A percentile compares a stretch with the other conserved stretches of the same genome.
Conservation (phyloP, 2,113 vertebrate genomes). For the Hucho hucho region DNA sequence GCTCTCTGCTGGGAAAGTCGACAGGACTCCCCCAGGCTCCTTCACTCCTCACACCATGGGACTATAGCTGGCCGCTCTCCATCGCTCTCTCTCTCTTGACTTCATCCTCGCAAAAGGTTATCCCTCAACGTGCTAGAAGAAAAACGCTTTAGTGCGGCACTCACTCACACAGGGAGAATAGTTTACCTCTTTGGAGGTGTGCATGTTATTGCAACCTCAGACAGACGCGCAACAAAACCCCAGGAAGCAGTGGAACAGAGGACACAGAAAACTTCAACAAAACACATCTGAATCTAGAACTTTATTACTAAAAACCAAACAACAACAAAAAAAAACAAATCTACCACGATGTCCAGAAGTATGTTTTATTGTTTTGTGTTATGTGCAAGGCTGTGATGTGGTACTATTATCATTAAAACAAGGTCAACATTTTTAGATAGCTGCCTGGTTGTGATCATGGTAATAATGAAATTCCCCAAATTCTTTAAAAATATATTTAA, state of each 20-base stretch:
- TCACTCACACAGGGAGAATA: not conserved
- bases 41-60: not conserved
- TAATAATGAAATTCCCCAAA: slow-evolving; percentile 32
- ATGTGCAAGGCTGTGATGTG: slow-evolving; percentile 45
- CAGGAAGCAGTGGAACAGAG: not conserved
- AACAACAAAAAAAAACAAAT: slow-evolving; percentile 30
- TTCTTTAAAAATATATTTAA: slow-evolving; percentile 51
- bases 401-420: slow-evolving; percentile 48
- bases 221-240: not conserved
- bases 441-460: slow-evolving; percentile 42
- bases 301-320: slow-evolving; percentile 43
- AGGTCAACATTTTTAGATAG: slow-evolving; percentile 43
- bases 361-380: slow-evolving; percentile 53
- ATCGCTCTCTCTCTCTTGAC: too few species aligned
- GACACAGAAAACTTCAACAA: not conserved
- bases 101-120: too few species aligned
- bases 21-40: not conserved
- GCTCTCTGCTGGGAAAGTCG: too few species aligned
- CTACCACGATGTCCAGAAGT: slow-evolving; percentile 42
- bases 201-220: not conserved
- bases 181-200: not conserved
- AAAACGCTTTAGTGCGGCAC: too few species aligned
- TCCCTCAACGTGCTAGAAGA: too few species aligned
- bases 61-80: not conserved
- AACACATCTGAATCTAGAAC: slow-evolving; percentile 32